A percentile compares a stretch with the other conserved stretches of the same genome.
Evolutionary conservation across 2,888 invertebrate genomes (phyloP).

Genomic region (Hypomecis atomaria): DNA sequence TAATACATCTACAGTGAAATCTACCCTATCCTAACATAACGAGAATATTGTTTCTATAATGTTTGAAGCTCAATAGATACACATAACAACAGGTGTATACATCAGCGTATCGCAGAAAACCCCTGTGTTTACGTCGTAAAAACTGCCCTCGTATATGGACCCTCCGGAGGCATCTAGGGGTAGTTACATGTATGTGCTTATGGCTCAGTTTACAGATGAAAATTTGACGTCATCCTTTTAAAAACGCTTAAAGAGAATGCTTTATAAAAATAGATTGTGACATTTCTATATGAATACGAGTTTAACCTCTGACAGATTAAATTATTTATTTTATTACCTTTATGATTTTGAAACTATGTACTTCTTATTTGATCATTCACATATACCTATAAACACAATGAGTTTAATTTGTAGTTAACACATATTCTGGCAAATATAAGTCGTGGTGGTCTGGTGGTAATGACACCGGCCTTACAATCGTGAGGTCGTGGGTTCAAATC

Average conservation of each 20-base stretch:
- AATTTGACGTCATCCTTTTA: slow-evolving; percentile 24
- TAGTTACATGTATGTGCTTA: slow-evolving; percentile 55
- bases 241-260: slow-evolving; percentile 3
- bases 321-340: too few species aligned
- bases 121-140: slow-evolving; percentile 69
- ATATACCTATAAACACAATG: too few species aligned
- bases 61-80: slow-evolving; percentile 34
- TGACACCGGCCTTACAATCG: too few species aligned
- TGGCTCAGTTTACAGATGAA: slow-evolving; percentile 51
- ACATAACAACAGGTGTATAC: slow-evolving; percentile 27
- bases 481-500: too few species aligned
- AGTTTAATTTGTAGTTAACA: too few species aligned
- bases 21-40: not conserved
- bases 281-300: too few species aligned
- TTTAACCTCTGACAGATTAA: too few species aligned
- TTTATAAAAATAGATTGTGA: not conserved
- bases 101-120: slow-evolving; percentile 64
- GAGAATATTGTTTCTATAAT: slow-evolving; percentile 3
- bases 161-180: slow-evolving; percentile 47
- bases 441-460: too few species aligned
- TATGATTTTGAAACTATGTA: too few species aligned
- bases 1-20: not conserved
- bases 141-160: slow-evolving; percentile 68
- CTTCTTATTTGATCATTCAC: too few species aligned
- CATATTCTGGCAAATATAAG: too few species aligned